These are phyloP conservation scores for Rhynchophorus ferrugineus DNA, from an alignment of 1,140 invertebrate genomes.

Conservation along the genomic window DNA sequence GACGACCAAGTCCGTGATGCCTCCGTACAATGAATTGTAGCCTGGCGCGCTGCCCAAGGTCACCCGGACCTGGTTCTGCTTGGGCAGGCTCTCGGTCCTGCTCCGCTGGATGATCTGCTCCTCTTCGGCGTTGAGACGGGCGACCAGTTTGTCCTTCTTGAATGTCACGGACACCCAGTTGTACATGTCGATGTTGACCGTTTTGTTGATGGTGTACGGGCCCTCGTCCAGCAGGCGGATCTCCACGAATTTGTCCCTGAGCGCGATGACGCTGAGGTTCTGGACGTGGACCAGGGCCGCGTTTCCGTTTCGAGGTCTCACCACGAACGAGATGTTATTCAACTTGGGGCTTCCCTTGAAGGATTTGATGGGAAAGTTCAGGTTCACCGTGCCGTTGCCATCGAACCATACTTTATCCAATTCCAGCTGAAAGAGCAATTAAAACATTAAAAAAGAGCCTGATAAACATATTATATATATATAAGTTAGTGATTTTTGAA, in stretches of 20 bases:
- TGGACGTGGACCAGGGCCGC: constrained; percentile 34
- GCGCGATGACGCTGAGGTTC: constrained; percentile 15
- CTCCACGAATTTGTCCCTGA: constrained; percentile 8
- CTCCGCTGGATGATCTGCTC: constrained; percentile 7
- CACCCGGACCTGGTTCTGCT: constrained; percentile 7
- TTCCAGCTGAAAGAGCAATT: constrained; percentile 17
- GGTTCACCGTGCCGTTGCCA: constrained; percentile 14
- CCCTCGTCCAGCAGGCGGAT: constrained; percentile 15
- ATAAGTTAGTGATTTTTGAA: too few species aligned
- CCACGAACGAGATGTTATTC: constrained; percentile 13
- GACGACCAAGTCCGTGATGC: constrained; percentile 73
- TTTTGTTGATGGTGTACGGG: constrained; percentile 3
- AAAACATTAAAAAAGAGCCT: too few species aligned
- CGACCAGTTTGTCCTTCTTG: constrained; percentile 7
- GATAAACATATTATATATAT: too few species aligned
- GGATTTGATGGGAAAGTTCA: constrained; percentile 3
- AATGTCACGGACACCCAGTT: constrained; percentile 16
- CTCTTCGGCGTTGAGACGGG: constrained; percentile 20
- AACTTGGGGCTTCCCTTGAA: constrained; percentile 2
- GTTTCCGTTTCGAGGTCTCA: constrained; percentile 16
- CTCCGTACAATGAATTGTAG: constrained; percentile 51
- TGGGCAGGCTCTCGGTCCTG: constrained; percentile 7
- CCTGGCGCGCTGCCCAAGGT: constrained; percentile 23
- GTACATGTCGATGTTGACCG: constrained; percentile 17
- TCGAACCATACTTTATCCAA: constrained; percentile 21